Conservation (phyloP, 1,140 invertebrate species). For the Brachionus koreanus region DNA sequence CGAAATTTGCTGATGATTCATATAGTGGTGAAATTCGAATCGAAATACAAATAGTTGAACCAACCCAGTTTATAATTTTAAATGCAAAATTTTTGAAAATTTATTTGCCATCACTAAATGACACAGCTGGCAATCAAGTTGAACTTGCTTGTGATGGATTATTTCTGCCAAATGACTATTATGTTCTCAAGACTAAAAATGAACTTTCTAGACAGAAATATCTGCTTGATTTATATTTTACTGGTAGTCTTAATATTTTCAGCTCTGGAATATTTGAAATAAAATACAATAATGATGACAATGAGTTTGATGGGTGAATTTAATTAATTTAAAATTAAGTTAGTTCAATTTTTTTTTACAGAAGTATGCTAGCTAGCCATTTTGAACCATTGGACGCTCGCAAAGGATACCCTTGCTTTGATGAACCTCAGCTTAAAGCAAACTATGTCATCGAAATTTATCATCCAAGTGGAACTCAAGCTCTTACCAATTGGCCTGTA, state of each 20-base stretch:
- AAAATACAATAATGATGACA: constrained; percentile 35
- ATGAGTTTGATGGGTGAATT: constrained; percentile 33
- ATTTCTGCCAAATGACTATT: constrained; percentile 34
- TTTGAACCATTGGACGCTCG: constrained; percentile 52
- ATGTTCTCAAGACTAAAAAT: neutral
- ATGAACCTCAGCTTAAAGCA: constrained; percentile 46
- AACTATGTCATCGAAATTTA: constrained; percentile 38
- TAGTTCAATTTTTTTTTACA: neutral
- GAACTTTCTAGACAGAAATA: neutral
- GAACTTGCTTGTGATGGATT: constrained; percentile 9
- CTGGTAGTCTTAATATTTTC: constrained; percentile 16
- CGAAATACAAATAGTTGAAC: neutral
- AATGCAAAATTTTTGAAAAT: constrained; percentile 40
- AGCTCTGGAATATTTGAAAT: constrained; percentile 41
- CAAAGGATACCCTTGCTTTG: constrained; percentile 47
- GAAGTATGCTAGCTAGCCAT: constrained; percentile 25
- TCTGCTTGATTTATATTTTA: neutral
- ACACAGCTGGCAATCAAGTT: neutral
- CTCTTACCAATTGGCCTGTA: constrained; percentile 23
- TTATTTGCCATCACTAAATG: neutral
- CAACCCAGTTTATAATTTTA: constrained; percentile 28
- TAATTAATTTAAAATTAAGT: neutral
- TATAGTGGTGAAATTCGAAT: constrained; percentile 32
- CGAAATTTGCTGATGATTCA: neutral
- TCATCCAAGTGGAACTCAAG: constrained; percentile 14